A percentile compares a stretch with the other conserved stretches of the same genome.
Evolutionary conservation across 1,140 invertebrate genomes (phyloP).

Genomic region (Acromyrmex heyeri): DNA sequence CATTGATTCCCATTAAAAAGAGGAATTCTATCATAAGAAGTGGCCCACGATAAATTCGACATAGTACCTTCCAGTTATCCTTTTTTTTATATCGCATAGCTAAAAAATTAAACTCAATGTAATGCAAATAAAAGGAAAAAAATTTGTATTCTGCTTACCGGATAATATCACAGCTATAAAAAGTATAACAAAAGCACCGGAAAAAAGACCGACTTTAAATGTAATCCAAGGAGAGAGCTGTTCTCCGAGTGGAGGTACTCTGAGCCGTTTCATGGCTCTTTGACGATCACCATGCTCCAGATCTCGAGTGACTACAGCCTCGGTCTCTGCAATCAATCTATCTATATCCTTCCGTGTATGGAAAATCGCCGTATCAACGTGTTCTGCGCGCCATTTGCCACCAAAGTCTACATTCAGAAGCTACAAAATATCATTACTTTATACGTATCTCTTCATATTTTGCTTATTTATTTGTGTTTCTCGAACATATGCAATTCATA

Average conservation of each 20-base stretch:
- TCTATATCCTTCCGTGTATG: conserved; percentile 96
- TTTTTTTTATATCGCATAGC: conserved; percentile 84
- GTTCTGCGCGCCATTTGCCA: conserved; percentile 91
- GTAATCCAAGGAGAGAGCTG: conserved; percentile 94
- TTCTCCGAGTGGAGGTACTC: conserved; percentile 95
- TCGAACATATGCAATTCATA: not conserved
- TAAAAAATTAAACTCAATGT: conserved; percentile 64
- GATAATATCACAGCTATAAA: conserved; percentile 91
- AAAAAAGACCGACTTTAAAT: conserved; percentile 94
- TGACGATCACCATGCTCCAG: conserved; percentile 94
- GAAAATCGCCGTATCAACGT: conserved; percentile 94
- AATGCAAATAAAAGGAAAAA: conserved; percentile 9
- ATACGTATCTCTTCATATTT: not conserved
- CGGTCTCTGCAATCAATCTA: conserved; percentile 94
- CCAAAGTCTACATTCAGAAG: conserved; percentile 88
- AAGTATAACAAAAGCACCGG: conserved; percentile 93
- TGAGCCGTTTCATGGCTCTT: conserved; percentile 94
- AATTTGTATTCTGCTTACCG: conserved; percentile 85
- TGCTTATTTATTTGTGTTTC: not conserved
- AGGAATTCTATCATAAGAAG: conserved; percentile 94
- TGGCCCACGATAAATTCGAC: conserved; percentile 93
- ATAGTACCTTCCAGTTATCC: conserved; percentile 86
- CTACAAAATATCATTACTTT: conserved; percentile 76
- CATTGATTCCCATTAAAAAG: conserved; percentile 96
- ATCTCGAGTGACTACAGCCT: conserved; percentile 93